phyloP scores from a whole-genome alignment of 1,140 invertebrate species.

The Halotydeus destructor region DNA sequence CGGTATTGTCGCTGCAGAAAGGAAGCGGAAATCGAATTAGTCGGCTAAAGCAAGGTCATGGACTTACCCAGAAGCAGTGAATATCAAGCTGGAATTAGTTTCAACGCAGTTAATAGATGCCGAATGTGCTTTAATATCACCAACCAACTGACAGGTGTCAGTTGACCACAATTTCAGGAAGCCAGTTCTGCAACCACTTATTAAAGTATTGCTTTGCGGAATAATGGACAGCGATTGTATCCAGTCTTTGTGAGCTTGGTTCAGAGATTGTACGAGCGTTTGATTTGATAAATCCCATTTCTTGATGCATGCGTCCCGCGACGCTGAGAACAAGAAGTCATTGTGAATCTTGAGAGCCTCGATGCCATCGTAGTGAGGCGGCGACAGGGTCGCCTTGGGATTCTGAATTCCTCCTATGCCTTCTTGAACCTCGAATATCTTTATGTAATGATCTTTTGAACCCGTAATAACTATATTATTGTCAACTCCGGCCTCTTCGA shows the following conservation, averaged over 20 bases:
- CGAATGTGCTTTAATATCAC: slow-evolving; percentile 47
- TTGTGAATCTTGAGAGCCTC: slow-evolving; percentile 47
- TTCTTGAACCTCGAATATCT: slow-evolving; percentile 38
- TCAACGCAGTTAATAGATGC: slow-evolving; percentile 52
- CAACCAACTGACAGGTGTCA: slow-evolving; percentile 37
- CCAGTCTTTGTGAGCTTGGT: slow-evolving; percentile 75
- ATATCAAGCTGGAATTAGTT: slow-evolving; percentile 45
- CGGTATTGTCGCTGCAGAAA: slow-evolving; percentile 17
- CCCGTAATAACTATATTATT: slow-evolving; percentile 44
- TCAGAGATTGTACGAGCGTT: slow-evolving; percentile 49
- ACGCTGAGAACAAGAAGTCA: slow-evolving; percentile 53
- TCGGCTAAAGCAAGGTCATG: not conserved
- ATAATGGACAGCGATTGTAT: slow-evolving; percentile 51
- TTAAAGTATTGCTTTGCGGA: slow-evolving; percentile 32
- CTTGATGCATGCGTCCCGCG: slow-evolving; percentile 67
- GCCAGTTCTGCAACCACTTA: slow-evolving; percentile 55
- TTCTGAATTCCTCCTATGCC: slow-evolving; percentile 32
- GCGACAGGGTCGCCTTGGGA: slow-evolving; percentile 48
- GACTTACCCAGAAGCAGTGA: slow-evolving; percentile 43
- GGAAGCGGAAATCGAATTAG: not conserved
- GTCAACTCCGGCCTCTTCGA: slow-evolving; percentile 35
- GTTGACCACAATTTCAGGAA: slow-evolving; percentile 46
- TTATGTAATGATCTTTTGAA: slow-evolving; percentile 69
- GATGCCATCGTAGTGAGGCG: slow-evolving; percentile 78
- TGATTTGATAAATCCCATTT: slow-evolving; percentile 50